Base-by-base conservation (phyloP, 2,888 invertebrate species). In the Pachliopta kotzebuea region DNA sequence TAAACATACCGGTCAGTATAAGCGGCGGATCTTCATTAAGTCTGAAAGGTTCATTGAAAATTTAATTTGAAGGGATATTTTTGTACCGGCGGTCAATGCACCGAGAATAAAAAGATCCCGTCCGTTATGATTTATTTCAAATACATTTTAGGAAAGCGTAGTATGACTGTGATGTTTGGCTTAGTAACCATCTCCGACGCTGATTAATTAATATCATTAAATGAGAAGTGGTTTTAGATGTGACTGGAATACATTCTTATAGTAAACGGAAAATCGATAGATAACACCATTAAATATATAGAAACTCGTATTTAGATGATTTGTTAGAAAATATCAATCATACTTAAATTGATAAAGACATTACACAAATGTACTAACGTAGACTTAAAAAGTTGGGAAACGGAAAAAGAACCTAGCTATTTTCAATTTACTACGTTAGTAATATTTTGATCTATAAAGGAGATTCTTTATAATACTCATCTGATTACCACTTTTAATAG, bases 1-100 rank as follows among this genome's bases (percentile, higher is more conserved):
- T 52, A 21, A 24, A 57, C 31, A 45, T 29, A 20, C 49, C 24
- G 57, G 24, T n/a, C 37, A 17, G 29, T 24, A 21, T 56, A 42
- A 61, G 57, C 42, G 31, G 29, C 49, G 37, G 31, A 60, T 56
- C 60, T 56, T 60, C 56, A 64, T 60, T 60, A 64, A 54, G 56
- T 57, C 55, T 62, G 61, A 65, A 58, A 54, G 57, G 65, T 59
- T 63, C 64, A 64, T 74, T 78, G 67, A 66, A 60, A 65, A 57
- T 62, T 67, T 67, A 67, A 68, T 76, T 77, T 73, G 71, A 73
- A 72, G 63, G 69, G 73, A 75, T 79, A 83, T 83, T 82, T 82
- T 79, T 74, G 71, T 71, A 70, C 63, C 68, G 65, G 70, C 74
- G 76, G 76, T 79, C 78, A 72, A 73, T 76, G 79, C 74, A 69